Percentiles rank a stretch among this genome's conserved stretches.
phyloP scores from a whole-genome alignment of 2,797 vertebrate genomes.

The Tragelaphus eurycerus region DNA sequence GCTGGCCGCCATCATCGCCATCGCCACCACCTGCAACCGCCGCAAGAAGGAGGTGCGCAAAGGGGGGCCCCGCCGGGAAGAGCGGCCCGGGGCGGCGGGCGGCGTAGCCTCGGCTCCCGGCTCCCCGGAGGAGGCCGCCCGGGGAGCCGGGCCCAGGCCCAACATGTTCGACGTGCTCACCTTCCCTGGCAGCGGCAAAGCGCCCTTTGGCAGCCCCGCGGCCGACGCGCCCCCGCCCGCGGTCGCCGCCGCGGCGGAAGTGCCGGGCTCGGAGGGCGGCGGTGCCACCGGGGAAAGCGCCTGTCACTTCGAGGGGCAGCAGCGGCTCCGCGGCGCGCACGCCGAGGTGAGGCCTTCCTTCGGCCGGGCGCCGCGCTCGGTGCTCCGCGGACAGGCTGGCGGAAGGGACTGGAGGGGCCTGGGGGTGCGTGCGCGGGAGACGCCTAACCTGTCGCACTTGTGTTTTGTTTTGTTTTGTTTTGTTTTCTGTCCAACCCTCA shows the following conservation, averaged over 20 bases:
- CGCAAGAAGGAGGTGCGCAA: constrained; percentile 88
- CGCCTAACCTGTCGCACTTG: constrained; percentile 13
- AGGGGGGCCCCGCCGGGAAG: constrained; percentile 84
- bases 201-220: constrained; percentile 85
- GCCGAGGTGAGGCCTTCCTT: constrained; percentile 88
- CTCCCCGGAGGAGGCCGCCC: constrained; percentile 88
- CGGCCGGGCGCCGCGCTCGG: constrained; percentile 61
- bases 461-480: neutral
- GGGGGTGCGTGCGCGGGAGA: neutral
- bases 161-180: constrained; percentile 91
- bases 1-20: constrained; percentile 93
- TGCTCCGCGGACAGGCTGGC: constrained; percentile 60
- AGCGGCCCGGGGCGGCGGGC: constrained; percentile 85
- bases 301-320: constrained; percentile 90
- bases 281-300: constrained; percentile 81
- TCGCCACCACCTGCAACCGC: constrained; percentile 93
- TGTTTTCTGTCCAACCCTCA: neutral
- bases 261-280: constrained; percentile 76
- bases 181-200: constrained; percentile 90
- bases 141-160: constrained; percentile 86
- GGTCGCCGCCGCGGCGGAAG: constrained; percentile 81
- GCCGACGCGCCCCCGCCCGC: constrained; percentile 86
- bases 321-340: constrained; percentile 87
- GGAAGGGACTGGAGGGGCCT: constrained; percentile 54
- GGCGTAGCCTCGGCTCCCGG: constrained; percentile 75